Evolutionary conservation across 2,113 vertebrate genomes (phyloP), one percentile per base, ranked within the genome.

Genomic region (Desmodus rotundus): DNA sequence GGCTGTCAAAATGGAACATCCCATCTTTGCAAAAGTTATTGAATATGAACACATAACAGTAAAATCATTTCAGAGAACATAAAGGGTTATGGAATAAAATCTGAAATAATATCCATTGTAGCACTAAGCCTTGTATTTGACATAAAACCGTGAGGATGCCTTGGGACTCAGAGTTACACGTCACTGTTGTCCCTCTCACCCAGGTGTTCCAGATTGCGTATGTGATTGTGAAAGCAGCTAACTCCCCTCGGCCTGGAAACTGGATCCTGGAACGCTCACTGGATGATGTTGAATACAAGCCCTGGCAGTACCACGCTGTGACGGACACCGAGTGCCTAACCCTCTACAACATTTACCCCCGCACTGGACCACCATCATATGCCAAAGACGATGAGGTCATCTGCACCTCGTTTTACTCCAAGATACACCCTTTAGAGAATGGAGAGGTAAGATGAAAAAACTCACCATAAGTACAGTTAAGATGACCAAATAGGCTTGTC

Each of bases 181-280:
- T 26, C 47, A 1, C 74, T 82, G 52, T 78, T 89, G 5, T 74
- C 41, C 13, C n/a, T 70, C 0, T 90, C 97, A 93, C 43, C 28
- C 97, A 99, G 99, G 97, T 99, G 95, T 99, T 99, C 97, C 99
- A 99, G 98, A 99, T 99, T 31, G 99, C 99, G 0, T 99, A 99
- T 65, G 98, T 99, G 87, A 99, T 99, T 52, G 93, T 99, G 94
- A 99, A 99, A 97, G 99, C 99, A 76, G 99, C 99, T 20, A 99
- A 99, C 97, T 99, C 99, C 1, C 99, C 99, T 93, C 98, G 99
- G 6, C 99, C 99, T 87, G 99, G 99, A 90, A 99, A 99, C 81
- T 99, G 99, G 99, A 98, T 99, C 94, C 98, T 99, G 36, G 99
- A 99, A 95, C 99, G 99, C n/a, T 99, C 99, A 0, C 97, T 99